phyloP scores from a whole-genome alignment of 1,140 invertebrate species.

The Dolichoris vasculosae region DNA sequence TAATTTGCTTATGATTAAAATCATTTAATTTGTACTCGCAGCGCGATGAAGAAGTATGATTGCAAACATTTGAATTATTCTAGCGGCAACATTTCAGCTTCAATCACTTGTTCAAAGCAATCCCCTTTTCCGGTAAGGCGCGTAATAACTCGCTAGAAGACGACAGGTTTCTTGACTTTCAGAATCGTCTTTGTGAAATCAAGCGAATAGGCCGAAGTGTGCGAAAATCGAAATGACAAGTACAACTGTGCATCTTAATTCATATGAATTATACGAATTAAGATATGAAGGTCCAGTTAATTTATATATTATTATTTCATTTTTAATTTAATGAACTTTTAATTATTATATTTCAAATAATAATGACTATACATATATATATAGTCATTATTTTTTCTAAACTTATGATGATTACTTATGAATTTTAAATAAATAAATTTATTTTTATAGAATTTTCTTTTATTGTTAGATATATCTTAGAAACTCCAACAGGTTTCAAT shows the following conservation, averaged over 20 bases:
- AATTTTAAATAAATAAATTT: too few relatives aligned
- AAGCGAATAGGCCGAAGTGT: constrained; percentile 4
- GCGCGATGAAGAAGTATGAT: constrained; percentile 55
- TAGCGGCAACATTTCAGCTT: constrained; percentile 56
- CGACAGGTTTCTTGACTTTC: constrained; percentile 48
- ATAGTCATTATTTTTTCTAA: too few relatives aligned
- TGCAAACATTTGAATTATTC: constrained; percentile 48
- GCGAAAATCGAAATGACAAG: constrained; percentile 26
- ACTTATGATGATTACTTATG: too few relatives aligned
- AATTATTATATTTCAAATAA: too few relatives aligned
- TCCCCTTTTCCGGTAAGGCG: constrained; percentile 51
- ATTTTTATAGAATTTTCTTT: too few relatives aligned
- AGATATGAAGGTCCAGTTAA: not conserved
- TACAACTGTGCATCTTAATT: constrained; percentile 32
- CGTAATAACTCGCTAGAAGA: constrained; percentile 51
- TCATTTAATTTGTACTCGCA: constrained; percentile 51
- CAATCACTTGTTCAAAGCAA: constrained; percentile 42
- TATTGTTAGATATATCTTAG: too few relatives aligned
- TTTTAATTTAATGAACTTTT: too few relatives aligned
- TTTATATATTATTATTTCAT: too few relatives aligned
- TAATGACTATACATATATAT: too few relatives aligned
- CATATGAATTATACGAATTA: not conserved
- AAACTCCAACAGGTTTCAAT: too few relatives aligned
- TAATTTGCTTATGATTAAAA: not conserved
- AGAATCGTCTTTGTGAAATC: not conserved